Evolutionary conservation across 2,888 invertebrate genomes (phyloP), one percentile per base, ranked within the genome.

Genomic region (Pyrochroa serraticornis): DNA sequence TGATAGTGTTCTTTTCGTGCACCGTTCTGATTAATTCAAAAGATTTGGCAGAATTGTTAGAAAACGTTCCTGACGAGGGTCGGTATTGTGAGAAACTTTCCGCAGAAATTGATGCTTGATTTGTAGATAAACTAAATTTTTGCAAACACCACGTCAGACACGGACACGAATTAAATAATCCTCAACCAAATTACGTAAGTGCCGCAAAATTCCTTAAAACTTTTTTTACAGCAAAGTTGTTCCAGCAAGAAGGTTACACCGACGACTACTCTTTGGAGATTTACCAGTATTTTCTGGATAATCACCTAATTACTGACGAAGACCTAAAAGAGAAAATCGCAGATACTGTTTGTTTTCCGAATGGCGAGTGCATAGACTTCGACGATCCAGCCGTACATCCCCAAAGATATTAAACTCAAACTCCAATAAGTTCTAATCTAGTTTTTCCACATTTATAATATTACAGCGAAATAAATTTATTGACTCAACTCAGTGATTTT

Each of bases 321-420:
- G 12, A 7, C 2, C 1, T 33, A 7, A 41, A 10, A 10, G 33
- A 43, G 3, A 8, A 30, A 0, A 8, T 33, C 5, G 32, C 31
- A 31, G 6, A 43, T 43, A 43, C 33, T 10, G 7, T 43, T 13
- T 43, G 43, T 10, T 43, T 43, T 8, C 43, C 43, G 13, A 30
- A 43, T 10, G 43, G 43, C 8, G n/a, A 12, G 1, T 43, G 43
- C 33, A 43, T 43, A 1, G 43, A 43, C 7, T 30, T 32, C 3
- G 43, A 43, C 8, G 43, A 43, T 30, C 7, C 43, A 7, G 43
- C 32, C 1, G 10, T 43, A 6, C 43, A 43, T 43, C 43, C 43
- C 1, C 2, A 9, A 6, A 35, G 34, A 33, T 33, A 33, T 7
- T 35, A 3, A 10, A n/a, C 9, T 35, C 2, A 9, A n/a, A 10